Evolutionary conservation across 2,797 vertebrate species (phyloP).

Genomic region (Trachurus trachurus): DNA sequence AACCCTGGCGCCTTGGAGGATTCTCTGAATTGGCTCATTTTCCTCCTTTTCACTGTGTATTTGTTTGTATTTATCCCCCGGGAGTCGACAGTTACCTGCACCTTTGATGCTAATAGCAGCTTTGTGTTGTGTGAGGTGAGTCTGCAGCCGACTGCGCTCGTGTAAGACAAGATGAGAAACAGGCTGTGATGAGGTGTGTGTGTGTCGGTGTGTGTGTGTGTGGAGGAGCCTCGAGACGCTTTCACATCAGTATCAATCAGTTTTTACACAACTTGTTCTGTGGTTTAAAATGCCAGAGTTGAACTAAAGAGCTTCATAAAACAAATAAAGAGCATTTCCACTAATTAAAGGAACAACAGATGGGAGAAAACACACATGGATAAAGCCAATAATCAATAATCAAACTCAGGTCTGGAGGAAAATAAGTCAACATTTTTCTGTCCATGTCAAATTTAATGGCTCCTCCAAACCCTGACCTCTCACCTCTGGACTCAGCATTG

Average conservation of each 20-base stretch:
- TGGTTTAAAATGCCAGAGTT: background rate
- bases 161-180: constrained; percentile 31
- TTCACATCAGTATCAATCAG: background rate
- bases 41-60: constrained; percentile 54
- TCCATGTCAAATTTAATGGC: constrained; percentile 48
- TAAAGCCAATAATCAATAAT: constrained; percentile 6
- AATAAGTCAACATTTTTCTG: background rate
- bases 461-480: constrained; percentile 42
- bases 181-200: constrained; percentile 3
- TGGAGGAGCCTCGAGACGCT: background rate
- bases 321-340: background rate
- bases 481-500: constrained; percentile 22
- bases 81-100: constrained; percentile 75
- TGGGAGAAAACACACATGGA: too few relatives aligned
- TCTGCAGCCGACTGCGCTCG: constrained; percentile 35
- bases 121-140: constrained; percentile 51
- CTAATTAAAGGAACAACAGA: background rate
- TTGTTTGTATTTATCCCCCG: constrained; percentile 66
- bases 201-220: too few relatives aligned
- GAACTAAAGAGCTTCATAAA: background rate
- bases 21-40: constrained; percentile 66
- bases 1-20: constrained; percentile 55
- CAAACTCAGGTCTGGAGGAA: background rate
- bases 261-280: background rate
- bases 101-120: constrained; percentile 73